These are phyloP conservation scores for Stegodyphus dumicola DNA, from an alignment of 1,140 invertebrate genomes.

Conservation along the genomic window DNA sequence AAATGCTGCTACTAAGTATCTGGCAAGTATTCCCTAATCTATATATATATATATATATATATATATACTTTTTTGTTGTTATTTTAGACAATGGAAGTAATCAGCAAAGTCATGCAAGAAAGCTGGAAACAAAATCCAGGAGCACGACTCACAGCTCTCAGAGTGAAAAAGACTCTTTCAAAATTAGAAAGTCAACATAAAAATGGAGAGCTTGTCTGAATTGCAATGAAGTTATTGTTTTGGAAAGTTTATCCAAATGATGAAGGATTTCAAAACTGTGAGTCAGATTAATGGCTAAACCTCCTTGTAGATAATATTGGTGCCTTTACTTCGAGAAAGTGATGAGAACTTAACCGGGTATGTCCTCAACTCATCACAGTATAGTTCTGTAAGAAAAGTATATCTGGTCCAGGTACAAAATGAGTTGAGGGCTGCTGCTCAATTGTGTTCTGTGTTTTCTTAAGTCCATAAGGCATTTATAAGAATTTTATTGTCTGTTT, in stretches of 20 bases:
- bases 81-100: constrained; percentile 81
- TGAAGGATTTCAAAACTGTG: not conserved
- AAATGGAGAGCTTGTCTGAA: not conserved
- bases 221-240: not conserved
- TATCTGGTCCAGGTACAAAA: not conserved
- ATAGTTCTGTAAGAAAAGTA: not conserved
- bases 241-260: not conserved
- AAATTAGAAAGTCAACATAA: constrained; percentile 18
- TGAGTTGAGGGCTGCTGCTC: constrained; percentile 38
- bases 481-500: constrained; percentile 18
- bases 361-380: not conserved
- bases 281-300: not conserved
- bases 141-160: constrained; percentile 87
- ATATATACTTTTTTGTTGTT: not conserved
- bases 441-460: constrained; percentile 15
- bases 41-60: no score
- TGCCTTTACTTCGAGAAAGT: not conserved
- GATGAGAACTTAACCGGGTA: not conserved
- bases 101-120: constrained; percentile 97
- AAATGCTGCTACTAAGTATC: no score
- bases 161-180: constrained; percentile 82
- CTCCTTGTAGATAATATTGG: not conserved
- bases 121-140: constrained; percentile 96
- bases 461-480: constrained; percentile 48
- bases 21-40: no score